Conservation (phyloP, 1,140 invertebrate species). For the Drosophila paulistorum region DNA sequence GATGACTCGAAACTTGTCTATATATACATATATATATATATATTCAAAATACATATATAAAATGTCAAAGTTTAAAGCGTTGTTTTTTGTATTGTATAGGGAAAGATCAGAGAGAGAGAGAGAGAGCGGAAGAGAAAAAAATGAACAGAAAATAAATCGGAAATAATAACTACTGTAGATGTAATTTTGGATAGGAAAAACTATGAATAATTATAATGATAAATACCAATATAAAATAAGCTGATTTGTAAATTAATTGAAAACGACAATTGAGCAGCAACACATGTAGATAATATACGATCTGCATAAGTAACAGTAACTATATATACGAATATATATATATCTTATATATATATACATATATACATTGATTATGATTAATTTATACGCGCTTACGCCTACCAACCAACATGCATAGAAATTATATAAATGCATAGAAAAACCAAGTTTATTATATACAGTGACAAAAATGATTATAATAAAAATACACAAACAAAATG, state of each 20-base stretch:
- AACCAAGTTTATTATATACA: slow-evolving; percentile 62
- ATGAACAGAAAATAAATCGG: slow-evolving; percentile 28
- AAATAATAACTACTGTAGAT: slow-evolving; percentile 49
- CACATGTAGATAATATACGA: slow-evolving; percentile 74
- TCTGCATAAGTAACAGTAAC: slow-evolving; percentile 60
- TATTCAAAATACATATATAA: too few relatives aligned
- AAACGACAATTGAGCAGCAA: slow-evolving; percentile 64
- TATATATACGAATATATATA: slow-evolving; percentile 13
- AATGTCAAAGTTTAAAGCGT: slow-evolving; percentile 55
- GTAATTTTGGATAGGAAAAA: slow-evolving; percentile 71
- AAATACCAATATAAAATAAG: slow-evolving; percentile 58
- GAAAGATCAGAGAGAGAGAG: slow-evolving; percentile 9
- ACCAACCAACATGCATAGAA: slow-evolving; percentile 54
- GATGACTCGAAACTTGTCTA: slow-evolving; percentile 71
- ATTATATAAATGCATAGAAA: slow-evolving; percentile 46
- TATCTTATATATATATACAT: not conserved
- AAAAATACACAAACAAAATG: slow-evolving; percentile 55
- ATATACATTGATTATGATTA: slow-evolving; percentile 55
- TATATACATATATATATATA: slow-evolving; percentile 6
- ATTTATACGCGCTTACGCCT: slow-evolving; percentile 75
- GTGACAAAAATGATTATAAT: slow-evolving; percentile 64
- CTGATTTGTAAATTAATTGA: slow-evolving; percentile 57
- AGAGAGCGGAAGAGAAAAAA: not conserved
- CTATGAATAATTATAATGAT: slow-evolving; percentile 33
- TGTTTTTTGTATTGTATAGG: slow-evolving; percentile 55